These are phyloP conservation scores for Lucifuga dentata DNA, from an alignment of 2,113 vertebrate genomes.

Conservation along the genomic window DNA sequence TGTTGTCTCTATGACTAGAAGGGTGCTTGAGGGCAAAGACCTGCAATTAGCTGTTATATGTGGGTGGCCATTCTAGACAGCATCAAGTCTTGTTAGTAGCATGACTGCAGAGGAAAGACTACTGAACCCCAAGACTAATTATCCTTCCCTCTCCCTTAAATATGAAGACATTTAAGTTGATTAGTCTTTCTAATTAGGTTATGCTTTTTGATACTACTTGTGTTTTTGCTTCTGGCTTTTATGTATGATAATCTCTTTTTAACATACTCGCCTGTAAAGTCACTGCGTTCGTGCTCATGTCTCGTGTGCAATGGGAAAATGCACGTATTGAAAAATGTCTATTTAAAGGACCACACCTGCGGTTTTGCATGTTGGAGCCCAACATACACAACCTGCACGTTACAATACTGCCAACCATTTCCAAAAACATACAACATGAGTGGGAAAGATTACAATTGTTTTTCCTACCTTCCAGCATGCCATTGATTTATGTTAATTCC, in stretches of 20 bases:
- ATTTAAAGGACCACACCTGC: too few species aligned
- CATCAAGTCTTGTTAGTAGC: conserved; percentile 79
- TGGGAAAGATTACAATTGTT: too few species aligned
- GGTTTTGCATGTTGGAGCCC: too few species aligned
- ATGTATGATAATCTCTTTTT: conserved; percentile 83
- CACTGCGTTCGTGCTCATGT: conserved; percentile 20
- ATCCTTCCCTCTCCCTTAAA: conserved; percentile 77
- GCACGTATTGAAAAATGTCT: too few species aligned
- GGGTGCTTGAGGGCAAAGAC: conserved; percentile 82
- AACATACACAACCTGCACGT: too few species aligned
- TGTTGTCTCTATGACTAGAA: conserved; percentile 80
- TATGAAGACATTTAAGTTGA: conserved; percentile 85
- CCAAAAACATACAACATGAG: too few species aligned
- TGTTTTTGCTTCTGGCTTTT: conserved; percentile 77
- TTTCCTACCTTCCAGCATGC: too few species aligned
- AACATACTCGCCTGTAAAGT: conserved; percentile 61
- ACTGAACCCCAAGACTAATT: conserved; percentile 75
- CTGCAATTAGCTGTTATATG: conserved; percentile 84
- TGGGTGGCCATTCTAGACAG: conserved; percentile 80
- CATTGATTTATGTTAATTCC: too few species aligned
- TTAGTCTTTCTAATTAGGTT: conserved; percentile 86
- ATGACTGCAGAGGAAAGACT: conserved; percentile 76
- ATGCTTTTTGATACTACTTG: conserved; percentile 80
- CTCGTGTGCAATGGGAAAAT: too few species aligned
- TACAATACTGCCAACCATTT: too few species aligned